phyloP scores from a whole-genome alignment of 2,113 vertebrate species.

The Perca schrenkii region DNA sequence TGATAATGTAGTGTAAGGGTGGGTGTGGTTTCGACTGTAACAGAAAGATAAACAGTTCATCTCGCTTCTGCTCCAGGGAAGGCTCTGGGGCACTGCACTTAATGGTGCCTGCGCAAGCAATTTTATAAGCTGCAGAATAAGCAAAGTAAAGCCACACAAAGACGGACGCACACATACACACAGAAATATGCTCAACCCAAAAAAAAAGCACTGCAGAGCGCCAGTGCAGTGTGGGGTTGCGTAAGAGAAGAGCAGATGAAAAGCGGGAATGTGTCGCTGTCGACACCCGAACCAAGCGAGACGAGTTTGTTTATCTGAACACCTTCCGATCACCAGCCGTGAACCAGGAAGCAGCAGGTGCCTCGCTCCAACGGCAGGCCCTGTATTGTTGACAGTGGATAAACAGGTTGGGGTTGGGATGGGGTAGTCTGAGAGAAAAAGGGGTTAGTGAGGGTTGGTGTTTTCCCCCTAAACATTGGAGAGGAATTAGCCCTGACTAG shows the following conservation, averaged over 20 bases:
- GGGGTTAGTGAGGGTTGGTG: conserved; percentile 49
- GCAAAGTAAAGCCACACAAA: conserved; percentile 53
- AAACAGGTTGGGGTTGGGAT: conserved; percentile 83
- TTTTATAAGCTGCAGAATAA: conserved; percentile 62
- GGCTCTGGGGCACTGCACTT: conserved; percentile 31
- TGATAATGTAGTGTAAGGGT: not conserved
- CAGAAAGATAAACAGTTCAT: conserved; percentile 55
- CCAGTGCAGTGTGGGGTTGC: conserved; percentile 54
- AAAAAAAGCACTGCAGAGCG: conserved; percentile 9
- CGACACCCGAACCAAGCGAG: conserved; percentile 73
- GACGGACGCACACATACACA: conserved; percentile 15
- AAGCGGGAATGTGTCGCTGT: conserved; percentile 77
- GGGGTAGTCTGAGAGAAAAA: conserved; percentile 50
- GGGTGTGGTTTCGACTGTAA: conserved; percentile 53
- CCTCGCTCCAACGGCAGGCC: conserved; percentile 78
- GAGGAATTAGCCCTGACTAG: conserved; percentile 77
- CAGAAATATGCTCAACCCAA: conserved; percentile 39
- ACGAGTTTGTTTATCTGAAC: conserved; percentile 77
- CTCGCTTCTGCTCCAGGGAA: conserved; percentile 30
- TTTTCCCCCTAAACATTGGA: conserved; percentile 75
- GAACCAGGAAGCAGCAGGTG: conserved; percentile 86
- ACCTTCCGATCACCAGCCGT: conserved; percentile 66
- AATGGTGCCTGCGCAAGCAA: conserved; percentile 51
- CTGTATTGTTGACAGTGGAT: conserved; percentile 78
- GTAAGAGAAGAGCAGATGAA: conserved; percentile 75